phyloP scores from a whole-genome alignment of 2,888 invertebrate genomes.

The Hemistola chrysoprasaria region DNA sequence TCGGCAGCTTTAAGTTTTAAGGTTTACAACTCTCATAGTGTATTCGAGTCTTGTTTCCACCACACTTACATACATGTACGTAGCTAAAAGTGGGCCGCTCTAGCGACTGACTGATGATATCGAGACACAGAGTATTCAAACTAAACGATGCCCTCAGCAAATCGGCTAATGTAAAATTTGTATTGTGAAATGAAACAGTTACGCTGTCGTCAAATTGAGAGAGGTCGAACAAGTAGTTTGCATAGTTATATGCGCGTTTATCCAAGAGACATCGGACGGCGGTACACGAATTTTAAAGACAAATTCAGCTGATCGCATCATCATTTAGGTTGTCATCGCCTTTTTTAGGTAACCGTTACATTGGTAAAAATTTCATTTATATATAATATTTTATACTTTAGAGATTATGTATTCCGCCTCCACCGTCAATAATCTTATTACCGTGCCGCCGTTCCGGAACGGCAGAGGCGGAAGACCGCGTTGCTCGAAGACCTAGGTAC shows the following conservation, averaged over 20 bases:
- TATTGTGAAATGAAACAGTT: slow-evolving; percentile 34
- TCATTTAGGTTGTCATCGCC: too few species aligned
- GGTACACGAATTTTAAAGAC: slow-evolving; percentile 17
- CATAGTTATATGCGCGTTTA: slow-evolving; percentile 75
- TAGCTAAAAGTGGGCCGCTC: slow-evolving; percentile 65
- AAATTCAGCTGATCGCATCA: too few species aligned
- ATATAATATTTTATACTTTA: too few species aligned
- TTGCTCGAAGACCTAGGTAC: too few species aligned
- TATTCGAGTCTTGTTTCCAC: slow-evolving; percentile 73
- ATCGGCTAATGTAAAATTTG: slow-evolving; percentile 46
- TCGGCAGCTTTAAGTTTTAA: slow-evolving; percentile 72
- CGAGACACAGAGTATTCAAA: slow-evolving; percentile 22
- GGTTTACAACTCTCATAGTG: slow-evolving; percentile 62
- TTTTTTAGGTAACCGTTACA: too few species aligned
- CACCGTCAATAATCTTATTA: too few species aligned
- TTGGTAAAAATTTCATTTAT: too few species aligned
- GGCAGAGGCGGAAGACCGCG: too few species aligned
- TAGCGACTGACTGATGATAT: slow-evolving; percentile 35
- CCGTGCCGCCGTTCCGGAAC: too few species aligned
- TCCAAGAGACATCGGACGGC: slow-evolving; percentile 69
- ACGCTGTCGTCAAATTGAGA: slow-evolving; percentile 30
- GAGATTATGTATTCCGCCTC: too few species aligned
- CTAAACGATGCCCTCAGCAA: slow-evolving; percentile 39
- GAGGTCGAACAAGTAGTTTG: slow-evolving; percentile 60
- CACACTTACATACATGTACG: slow-evolving; percentile 65